Base-by-base conservation (phyloP, 64 coral and sea anemone genomes). In the Pocillopora damicornis region DNA sequence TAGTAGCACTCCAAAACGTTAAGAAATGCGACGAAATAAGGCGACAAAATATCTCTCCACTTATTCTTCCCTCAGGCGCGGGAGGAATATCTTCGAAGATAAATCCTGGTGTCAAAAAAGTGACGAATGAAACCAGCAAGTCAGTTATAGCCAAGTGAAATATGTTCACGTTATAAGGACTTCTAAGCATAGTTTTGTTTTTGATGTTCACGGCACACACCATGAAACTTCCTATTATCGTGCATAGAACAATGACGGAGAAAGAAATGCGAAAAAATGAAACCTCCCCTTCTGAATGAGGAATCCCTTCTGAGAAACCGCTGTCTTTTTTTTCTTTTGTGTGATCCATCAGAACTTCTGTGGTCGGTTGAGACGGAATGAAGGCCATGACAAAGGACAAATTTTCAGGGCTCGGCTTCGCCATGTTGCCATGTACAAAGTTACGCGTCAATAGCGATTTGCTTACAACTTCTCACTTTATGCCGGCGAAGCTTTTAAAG, bases 131-230 rank as follows among this genome's bases (percentile, higher is more conserved):
- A 13, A 80, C 87, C 5, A 93, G 77, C 37, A 93, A 37, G 73
- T 93, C 91, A 0, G 91, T 80, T 20, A 93, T 76, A n/a, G 91
- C 87, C 0, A 93, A 86, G 73, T 93, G 91, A 63, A 93, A 89
- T 0, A 93, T 89, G 37, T 93, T 86, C 57, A 87, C 61, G 51
- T 93, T 93, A 14, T 93, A 93, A 2, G 91, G 87, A 22, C 30
- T 89, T 15, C 60, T 77, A 16, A 93, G 63, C 91, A 93, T 93
- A 35, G 60, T 71, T 65, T 83, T 88, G 10, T 93, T 79, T 12
- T 73, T 86, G 13, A 89, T 36, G 37, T 89, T 93, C 64, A 93
- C 91, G 1, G 69, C 72, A 15, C 91, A 93, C 2, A 93, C 91
- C 73, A 89, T 17, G 12, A 93, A 58, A 37, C 91, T 89, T 9